Base-by-base conservation (phyloP, 1,140 invertebrate species). In the Polypedilum pembai region DNA sequence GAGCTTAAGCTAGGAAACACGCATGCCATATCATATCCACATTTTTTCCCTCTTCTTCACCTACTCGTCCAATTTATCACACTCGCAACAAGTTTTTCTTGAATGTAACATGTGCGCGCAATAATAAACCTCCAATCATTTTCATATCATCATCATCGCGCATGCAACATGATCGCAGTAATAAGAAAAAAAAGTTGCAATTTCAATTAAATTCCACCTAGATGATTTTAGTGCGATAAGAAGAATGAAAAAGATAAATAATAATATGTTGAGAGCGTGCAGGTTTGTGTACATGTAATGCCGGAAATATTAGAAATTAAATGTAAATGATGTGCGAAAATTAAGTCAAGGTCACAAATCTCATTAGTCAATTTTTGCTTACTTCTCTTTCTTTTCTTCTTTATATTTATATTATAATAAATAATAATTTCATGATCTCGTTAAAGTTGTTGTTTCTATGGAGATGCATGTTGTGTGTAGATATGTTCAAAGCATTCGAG, bases 31-130 rank as follows among this genome's bases (percentile, higher is more conserved):
- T 45, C 15, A 8, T 45, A 45, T 15, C 3, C 3, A n/a, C 45
- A 69, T 69, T 69, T 69, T 21, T 20, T 20, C 10, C 17, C 65
- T n/a, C 17, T 69, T 66, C 18, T 66, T 66, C 7, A 18, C 65
- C 17, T 66, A 17, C 5, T 18, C 65, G 10, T 69, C 8, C 65
- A 21, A 69, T 69, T 69, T 69, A 69, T 69, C 20, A 69, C 65
- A 21, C 65, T 21, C 18, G 65, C 65, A 69, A 69, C 65, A 21
- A 69, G 65, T 69, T 69, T 18, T 69, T 69, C 15, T 69, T 69
- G 20, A 69, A 20, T n/a, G 65, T 20, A 69, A 69, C 65, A 69
- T 69, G 65, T 69, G 65, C 65, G 65, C 65, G 65, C 65, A 69
- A 69, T 69, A 69, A 69, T 69, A 69, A 69, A 56, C 45, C 45